Conservation (phyloP, 2,797 vertebrate species). For the Loriculus beryllinus region DNA sequence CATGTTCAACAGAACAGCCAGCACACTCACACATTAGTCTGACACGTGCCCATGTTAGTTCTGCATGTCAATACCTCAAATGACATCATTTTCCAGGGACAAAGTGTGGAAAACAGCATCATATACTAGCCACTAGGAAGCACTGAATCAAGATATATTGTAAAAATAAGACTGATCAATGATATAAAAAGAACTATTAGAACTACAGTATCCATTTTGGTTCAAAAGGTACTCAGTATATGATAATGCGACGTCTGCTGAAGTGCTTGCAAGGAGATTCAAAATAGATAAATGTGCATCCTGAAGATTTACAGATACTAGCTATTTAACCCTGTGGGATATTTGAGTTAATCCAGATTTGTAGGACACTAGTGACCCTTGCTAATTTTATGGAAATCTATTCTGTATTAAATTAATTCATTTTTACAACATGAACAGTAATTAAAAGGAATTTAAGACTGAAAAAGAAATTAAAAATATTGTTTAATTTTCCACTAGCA, state of each 20-base stretch:
- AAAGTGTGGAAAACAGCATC: background rate
- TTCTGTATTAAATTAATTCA: background rate
- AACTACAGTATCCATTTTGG: background rate
- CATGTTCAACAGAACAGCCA: background rate
- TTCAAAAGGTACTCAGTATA: background rate
- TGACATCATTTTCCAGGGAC: background rate
- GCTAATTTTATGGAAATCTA: background rate
- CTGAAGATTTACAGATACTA: background rate
- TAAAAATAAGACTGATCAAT: background rate
- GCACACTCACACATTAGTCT: background rate
- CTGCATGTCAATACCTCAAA: background rate
- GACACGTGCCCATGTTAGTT: background rate
- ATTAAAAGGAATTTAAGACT: background rate
- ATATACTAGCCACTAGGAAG: background rate
- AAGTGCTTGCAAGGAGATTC: background rate
- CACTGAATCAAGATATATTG: background rate
- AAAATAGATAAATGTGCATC: background rate
- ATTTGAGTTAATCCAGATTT: background rate
- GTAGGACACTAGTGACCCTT: background rate
- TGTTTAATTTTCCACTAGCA: background rate
- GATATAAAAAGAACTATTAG: background rate
- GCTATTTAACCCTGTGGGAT: background rate
- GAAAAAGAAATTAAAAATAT: background rate
- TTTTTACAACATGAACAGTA: background rate
- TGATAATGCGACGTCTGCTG: background rate